Percentiles rank a stretch among this genome's conserved stretches.
Conservation (phyloP, 2,113 vertebrate species). For the Actenoides lindsayi region DNA sequence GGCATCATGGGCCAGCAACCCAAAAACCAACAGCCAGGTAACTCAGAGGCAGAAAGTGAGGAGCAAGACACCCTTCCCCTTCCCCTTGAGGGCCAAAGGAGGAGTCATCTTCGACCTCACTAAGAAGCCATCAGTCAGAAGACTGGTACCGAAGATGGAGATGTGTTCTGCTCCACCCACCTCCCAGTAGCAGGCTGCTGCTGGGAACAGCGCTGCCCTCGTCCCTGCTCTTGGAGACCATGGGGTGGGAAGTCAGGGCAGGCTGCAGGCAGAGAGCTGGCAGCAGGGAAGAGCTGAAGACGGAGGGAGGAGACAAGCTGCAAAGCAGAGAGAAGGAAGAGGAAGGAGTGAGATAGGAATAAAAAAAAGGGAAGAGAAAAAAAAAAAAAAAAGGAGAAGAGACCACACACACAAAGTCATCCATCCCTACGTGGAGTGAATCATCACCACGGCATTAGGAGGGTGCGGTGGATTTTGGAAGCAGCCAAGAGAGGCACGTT, state of each 20-base stretch:
- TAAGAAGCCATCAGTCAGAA: neutral
- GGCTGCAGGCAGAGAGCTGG: neutral
- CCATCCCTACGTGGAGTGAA: neutral
- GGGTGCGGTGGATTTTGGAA: neutral
- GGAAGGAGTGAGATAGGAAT: neutral
- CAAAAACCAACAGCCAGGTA: neutral
- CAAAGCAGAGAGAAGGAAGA: neutral
- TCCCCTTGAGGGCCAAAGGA: neutral
- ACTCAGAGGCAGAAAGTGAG: neutral
- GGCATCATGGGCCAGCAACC: neutral
- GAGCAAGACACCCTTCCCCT: accelerated
- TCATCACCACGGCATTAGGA: accelerated
- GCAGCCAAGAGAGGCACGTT: neutral
- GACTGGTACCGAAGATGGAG: neutral
- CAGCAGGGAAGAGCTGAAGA: neutral
- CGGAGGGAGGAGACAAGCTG: neutral
- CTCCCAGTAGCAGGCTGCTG: neutral
- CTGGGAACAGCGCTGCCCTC: accelerated
- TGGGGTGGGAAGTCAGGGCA: neutral
- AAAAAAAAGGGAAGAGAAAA: too few species aligned
- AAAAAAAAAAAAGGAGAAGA: neutral
- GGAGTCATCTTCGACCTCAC: neutral
- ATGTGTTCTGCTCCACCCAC: neutral
- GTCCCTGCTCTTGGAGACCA: neutral
- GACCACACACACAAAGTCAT: neutral